Evolutionary conservation across 1,140 invertebrate genomes (phyloP), one percentile per base, ranked within the genome.

Genomic region (Drosophila arizonae): DNA sequence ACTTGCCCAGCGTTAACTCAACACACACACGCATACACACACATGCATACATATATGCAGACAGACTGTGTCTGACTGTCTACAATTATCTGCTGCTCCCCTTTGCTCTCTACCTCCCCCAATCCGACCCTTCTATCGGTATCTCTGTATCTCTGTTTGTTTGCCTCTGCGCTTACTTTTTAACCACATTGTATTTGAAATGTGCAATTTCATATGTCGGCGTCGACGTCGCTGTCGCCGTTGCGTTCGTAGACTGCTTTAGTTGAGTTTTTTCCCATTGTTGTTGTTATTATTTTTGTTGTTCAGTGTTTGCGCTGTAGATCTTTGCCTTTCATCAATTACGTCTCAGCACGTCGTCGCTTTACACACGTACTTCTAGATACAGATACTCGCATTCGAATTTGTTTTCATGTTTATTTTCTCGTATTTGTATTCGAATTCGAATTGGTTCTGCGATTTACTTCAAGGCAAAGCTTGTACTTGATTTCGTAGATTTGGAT

Each of bases 151-250:
- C 50, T 76, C 36, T 72, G 50, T 72, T 72, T 69, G 73, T 73
- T 66, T 76, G 72, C 66, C 56, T 77, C 66, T 66, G 77, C 63
- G 71, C 64, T 89, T 84, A 89, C 85, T 84, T 88, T 88, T 89
- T 88, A 89, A 78, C 74, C 80, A 88, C 84, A 88, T 84, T 89
- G 84, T 88, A 84, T 88, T 88, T 70, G 69, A 87, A 88, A 88
- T 88, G 84, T 88, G 85, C 85, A 88, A 89, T 88, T 88, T 89
- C 54, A 80, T 78, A 88, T 66, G 68, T 58, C 79, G 68, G 41
- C 63, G 58, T 63, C 57, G 56, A 10, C 43, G 13, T 45, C 43
- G 8, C 39, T 8, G 11, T 15, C 15, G 43, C 43, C 8, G 41
- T 65, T 6, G 28, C 28, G 28, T 30, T 3, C 52, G 60, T 76